Base-by-base conservation (phyloP, 2,113 vertebrate genomes). In the Mus pahari region DNA sequence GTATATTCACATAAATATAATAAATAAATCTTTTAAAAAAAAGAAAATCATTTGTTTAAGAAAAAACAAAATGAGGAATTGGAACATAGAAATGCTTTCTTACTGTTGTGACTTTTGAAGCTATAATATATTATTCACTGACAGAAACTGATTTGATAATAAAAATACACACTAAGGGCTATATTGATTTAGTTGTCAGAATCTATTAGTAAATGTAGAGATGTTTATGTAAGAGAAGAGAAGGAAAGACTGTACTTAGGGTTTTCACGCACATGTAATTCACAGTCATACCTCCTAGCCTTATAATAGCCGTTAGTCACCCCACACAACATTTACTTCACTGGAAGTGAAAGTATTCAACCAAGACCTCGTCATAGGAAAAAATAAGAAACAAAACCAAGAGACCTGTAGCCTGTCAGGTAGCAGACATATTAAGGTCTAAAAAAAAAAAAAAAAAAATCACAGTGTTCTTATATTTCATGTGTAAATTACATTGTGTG, bases 271-370 rank as follows among this genome's bases (percentile, higher is more conserved):
- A 90, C 64, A 74, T 55, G 16, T 12, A 91, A 93, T 48, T 79
- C 74, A 60, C 0, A 86, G 42, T 0, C 39, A 53, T 16, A 71
- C n/a, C 8, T 19, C 17, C 48, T 87, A 84, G 42, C 17, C 36
- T 50, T 48, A 16, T 0, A 68, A 53, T 28, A 48, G 28, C 64
- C 5, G 4, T 68, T 89, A 62, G 42, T 88, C 81, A 77, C 4
- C 62, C 71, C 3, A 75, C 7, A 1, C 31, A 77, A 48, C 70
- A 53, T 19, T 50, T 75, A 71, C 2, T 17, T 68, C 50, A 94
- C 92, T 82, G 88, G 31, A 90, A 93, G 12, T 73, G 73, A 93
- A 92, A 91, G 20, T 86, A 36, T 86, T 48, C 62, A 93, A 89
- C 31, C 42, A 62, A 95, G 39, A 64, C 33, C 28, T 86, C 78